Conservation (phyloP, 2,888 invertebrate genomes). For the Polydrusus pterygomalis region DNA sequence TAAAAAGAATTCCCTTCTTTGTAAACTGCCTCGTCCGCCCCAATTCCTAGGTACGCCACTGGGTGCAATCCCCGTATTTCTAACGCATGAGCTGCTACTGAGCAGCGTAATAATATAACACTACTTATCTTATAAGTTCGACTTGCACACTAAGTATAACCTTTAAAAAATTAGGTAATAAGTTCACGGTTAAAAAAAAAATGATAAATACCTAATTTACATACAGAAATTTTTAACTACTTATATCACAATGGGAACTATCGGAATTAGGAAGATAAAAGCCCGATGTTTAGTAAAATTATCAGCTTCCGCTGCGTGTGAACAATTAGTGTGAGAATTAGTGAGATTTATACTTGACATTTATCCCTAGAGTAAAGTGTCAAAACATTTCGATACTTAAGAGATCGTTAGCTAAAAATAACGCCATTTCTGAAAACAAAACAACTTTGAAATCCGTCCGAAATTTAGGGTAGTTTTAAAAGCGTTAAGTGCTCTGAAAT, state of each 20-base stretch:
- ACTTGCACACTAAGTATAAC: not conserved
- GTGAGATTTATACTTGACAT: constrained; percentile 64
- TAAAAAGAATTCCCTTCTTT: no score
- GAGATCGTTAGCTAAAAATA: constrained; percentile 61
- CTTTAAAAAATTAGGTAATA: constrained; percentile 8
- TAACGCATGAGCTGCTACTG: no score
- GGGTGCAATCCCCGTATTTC: no score
- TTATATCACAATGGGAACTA: constrained; percentile 57
- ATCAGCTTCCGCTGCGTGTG: constrained; percentile 61
- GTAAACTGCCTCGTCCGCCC: no score
- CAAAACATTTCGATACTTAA: constrained; percentile 60
- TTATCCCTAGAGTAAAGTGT: constrained; percentile 63
- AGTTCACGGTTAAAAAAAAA: constrained; percentile 14
- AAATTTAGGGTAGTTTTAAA: constrained; percentile 49
- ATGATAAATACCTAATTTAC: constrained; percentile 36
- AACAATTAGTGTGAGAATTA: constrained; percentile 64
- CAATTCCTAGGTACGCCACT: no score
- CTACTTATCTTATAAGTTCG: no score
- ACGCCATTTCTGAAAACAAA: constrained; percentile 49
- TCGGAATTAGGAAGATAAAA: constrained; percentile 58
- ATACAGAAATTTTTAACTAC: constrained; percentile 33
- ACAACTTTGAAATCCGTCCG: constrained; percentile 48
- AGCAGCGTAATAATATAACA: no score
- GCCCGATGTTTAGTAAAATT: constrained; percentile 55
- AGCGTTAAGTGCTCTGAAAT: constrained; percentile 36